Percentiles rank a stretch among this genome's conserved stretches.
Evolutionary conservation across 2,113 vertebrate species (phyloP).

Genomic region (Colaptes auratus): DNA sequence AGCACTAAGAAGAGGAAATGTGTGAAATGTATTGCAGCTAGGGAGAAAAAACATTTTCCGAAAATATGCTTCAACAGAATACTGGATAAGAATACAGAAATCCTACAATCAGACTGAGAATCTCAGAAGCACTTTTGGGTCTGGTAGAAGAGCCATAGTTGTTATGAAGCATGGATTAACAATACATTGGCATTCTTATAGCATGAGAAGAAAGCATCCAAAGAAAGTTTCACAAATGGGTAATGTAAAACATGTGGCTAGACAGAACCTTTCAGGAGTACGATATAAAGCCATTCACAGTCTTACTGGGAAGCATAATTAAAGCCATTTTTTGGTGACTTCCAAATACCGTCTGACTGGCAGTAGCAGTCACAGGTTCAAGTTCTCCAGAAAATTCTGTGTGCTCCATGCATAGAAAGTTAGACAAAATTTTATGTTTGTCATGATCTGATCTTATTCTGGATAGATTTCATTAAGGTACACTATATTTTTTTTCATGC

Average conservation of each 20-base stretch:
- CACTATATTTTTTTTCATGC: not conserved
- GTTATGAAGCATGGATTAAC: not conserved
- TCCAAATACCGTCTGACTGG: not conserved
- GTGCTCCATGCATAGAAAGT: not conserved
- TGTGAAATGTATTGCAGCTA: rapidly evolving
- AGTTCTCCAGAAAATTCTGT: not conserved
- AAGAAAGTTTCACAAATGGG: not conserved
- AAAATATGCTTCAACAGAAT: not conserved
- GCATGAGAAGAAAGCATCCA: not conserved
- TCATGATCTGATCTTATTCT: not conserved
- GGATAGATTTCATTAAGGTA: not conserved
- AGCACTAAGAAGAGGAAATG: not conserved
- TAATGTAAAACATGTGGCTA: not conserved
- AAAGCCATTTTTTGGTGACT: not conserved
- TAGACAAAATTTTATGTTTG: not conserved
- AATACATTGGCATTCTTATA: not conserved
- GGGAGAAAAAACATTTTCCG: not conserved
- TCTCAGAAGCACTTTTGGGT: not conserved
- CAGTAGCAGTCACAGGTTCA: not conserved
- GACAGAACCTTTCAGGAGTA: not conserved
- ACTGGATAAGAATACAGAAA: not conserved
- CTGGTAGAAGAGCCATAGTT: not conserved
- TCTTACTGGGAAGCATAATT: not conserved
- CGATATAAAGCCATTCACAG: not conserved
- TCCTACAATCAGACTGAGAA: not conserved